Conservation (phyloP, 2,888 invertebrate genomes). For the Aricia artaxerxes region DNA sequence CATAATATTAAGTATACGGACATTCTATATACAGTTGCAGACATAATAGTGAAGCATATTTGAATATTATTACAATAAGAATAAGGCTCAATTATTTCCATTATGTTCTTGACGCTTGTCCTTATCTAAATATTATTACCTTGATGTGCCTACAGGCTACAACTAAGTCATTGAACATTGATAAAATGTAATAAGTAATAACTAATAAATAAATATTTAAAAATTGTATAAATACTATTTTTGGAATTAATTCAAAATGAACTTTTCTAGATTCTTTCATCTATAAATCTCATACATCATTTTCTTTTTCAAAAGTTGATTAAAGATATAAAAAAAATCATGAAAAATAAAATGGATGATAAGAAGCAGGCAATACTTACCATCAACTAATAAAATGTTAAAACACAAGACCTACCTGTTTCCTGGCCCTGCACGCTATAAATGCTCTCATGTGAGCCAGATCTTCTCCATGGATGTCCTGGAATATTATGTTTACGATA, state of each 20-base stretch:
- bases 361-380: background rate
- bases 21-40: no score
- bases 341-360: no score
- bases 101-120: background rate
- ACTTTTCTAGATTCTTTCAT: background rate
- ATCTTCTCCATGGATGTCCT: slow-evolving; percentile 65
- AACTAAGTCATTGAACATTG: background rate
- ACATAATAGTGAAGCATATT: background rate
- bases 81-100: background rate
- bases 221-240: background rate
- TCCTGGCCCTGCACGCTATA: slow-evolving; percentile 83
- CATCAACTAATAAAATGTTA: background rate
- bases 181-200: background rate
- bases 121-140: background rate
- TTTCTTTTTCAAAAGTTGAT: no score
- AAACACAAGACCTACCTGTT: slow-evolving; percentile 77
- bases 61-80: background rate
- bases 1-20: no score
- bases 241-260: background rate
- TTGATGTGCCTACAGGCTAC: background rate
- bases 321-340: no score
- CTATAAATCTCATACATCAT: no score
- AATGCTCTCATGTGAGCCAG: slow-evolving; percentile 78
- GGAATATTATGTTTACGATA: slow-evolving; percentile 38
- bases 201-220: background rate